Evolutionary conservation across 1,140 invertebrate species (phyloP).

Genomic region (Drosophila neocordata): DNA sequence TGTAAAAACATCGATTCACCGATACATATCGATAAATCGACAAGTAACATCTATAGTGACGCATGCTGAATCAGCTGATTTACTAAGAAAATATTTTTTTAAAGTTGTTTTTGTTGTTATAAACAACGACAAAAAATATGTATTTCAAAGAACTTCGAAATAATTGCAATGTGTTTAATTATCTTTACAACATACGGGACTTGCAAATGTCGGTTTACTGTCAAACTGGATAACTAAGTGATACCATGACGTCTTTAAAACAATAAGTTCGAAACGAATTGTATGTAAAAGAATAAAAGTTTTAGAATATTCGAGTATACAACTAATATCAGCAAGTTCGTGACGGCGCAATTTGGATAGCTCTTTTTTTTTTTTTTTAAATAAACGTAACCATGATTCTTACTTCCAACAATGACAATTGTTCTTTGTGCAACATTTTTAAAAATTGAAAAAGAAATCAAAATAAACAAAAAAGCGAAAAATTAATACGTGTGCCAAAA

Average conservation of each 20-base stretch:
- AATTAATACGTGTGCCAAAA: constrained; percentile 35
- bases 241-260: not conserved
- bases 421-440: constrained; percentile 18
- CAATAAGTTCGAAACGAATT: not conserved
- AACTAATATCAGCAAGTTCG: not conserved
- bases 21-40: not conserved
- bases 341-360: not conserved
- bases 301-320: not conserved
- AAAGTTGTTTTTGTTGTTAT: not conserved
- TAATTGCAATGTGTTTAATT: not conserved
- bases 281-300: not conserved
- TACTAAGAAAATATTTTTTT: not conserved
- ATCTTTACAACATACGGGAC: not conserved
- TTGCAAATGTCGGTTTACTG: not conserved
- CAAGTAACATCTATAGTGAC: not conserved
- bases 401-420: not conserved
- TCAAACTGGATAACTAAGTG: not conserved
- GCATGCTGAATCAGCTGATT: not conserved
- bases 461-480: constrained; percentile 12
- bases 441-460: constrained; percentile 4
- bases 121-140: not conserved
- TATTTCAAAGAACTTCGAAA: not conserved
- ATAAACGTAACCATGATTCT: not conserved
- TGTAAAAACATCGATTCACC: no score
- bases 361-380: not conserved